Evolutionary conservation across 2,113 vertebrate species (phyloP), one percentile per base, ranked within the genome.

Genomic region (Eurypyga helias): DNA sequence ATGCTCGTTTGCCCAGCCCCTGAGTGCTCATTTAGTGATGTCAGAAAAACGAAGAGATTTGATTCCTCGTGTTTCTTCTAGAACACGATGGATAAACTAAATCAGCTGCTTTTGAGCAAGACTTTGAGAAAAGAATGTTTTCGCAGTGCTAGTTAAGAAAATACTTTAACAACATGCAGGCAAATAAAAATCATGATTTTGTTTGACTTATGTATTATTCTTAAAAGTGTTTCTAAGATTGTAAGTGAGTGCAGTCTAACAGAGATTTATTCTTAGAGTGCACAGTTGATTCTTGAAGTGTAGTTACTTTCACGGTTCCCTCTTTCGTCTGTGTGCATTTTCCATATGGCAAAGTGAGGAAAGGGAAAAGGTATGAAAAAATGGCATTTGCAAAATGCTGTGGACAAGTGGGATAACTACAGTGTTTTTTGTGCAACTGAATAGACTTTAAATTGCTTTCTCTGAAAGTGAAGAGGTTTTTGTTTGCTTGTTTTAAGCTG

Each of bases 1-100:
- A 94, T 67, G 87, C 95, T 97, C 89, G 26, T 97, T 97, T 89
- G 89, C 93, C 92, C 41, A 54, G 15, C 66, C 85, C 87, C 43
- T 29, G 8, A 46, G 55, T 93, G 57, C 36, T 93, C 55, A 5
- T 62, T 86, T 80, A 41, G 51, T 66, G 36, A 65, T 61, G 54
- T 54, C 26, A 83, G 52, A 38, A 55, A 88, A 82, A 94, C 31
- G 65, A 78, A 46, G 62, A 83, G 15, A 51, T 61, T 23, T 72
- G 10, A 46, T 75, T 89, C 72, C n/a, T 80, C 48, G 10, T 75
- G 9, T 49, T 82, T 80, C 20, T 60, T 89, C 81, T 36, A 33
- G 25, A 92, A 54, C 13, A n/a, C 15, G 71, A 3, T 64, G 34
- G 49, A 78, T 82, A 64, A 86, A 87, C 31, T 43, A 54, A 87